phyloP scores from a whole-genome alignment of 2,113 vertebrate genomes.

The Nematolebias whitei region DNA sequence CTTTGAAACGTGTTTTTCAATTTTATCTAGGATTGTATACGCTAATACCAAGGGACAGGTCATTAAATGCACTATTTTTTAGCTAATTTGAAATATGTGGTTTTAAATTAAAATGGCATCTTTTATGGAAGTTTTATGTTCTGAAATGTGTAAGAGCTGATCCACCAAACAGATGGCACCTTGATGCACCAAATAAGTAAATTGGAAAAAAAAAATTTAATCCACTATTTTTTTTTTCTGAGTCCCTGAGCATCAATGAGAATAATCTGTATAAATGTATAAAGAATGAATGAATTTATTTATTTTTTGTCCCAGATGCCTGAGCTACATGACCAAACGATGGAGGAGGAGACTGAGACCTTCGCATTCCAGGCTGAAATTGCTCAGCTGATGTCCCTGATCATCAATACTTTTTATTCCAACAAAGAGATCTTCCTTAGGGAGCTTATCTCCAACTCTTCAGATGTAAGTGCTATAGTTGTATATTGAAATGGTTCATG shows the following conservation, averaged over 20 bases:
- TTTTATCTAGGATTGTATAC: too few relatives aligned
- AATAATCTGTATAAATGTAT: too few relatives aligned
- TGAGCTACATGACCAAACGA: slow-evolving; percentile 71
- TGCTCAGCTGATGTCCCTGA: slow-evolving; percentile 85
- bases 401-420: slow-evolving; percentile 87
- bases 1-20: too few relatives aligned
- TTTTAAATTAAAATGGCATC: too few relatives aligned
- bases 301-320: slow-evolving; percentile 78
- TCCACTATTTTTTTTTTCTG: neutral
- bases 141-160: too few relatives aligned
- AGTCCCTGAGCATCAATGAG: too few relatives aligned
- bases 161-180: neutral
- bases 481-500: neutral
- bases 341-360: slow-evolving; percentile 84
- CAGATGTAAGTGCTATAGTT: slow-evolving; percentile 75
- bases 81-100: too few relatives aligned
- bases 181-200: neutral
- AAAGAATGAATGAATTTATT: too few relatives aligned
- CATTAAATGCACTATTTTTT: too few relatives aligned
- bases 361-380: slow-evolving; percentile 88
- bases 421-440: slow-evolving; percentile 87
- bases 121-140: too few relatives aligned
- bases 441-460: slow-evolving; percentile 85
- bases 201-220: too few relatives aligned
- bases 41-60: too few relatives aligned